Evolutionary conservation across 2,797 vertebrate genomes (phyloP).

Genomic region (Lagorchestes hirsutus): DNA sequence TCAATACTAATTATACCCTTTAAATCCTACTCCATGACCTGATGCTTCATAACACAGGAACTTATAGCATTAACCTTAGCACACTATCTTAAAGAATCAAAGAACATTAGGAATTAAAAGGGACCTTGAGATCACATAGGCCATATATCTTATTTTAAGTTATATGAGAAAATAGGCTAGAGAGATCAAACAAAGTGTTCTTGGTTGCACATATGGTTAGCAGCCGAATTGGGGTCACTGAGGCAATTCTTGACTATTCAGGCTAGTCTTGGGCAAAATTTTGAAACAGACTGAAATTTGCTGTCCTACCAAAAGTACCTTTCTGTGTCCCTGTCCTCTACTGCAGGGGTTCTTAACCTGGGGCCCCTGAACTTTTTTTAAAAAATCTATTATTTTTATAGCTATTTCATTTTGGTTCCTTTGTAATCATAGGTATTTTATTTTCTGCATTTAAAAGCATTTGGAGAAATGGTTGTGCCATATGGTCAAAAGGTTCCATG

Average conservation of each 20-base stretch:
- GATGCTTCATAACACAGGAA: background rate
- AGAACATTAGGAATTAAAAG: background rate
- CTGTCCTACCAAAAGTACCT: background rate
- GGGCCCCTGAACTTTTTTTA: background rate
- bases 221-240: background rate
- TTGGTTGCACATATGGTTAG: background rate
- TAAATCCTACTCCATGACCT: background rate
- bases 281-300: background rate
- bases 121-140: background rate
- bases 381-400: background rate
- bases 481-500: background rate
- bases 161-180: background rate
- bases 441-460: background rate
- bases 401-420: background rate
- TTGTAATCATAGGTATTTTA: background rate
- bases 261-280: background rate
- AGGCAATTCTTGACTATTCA: background rate
- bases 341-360: background rate
- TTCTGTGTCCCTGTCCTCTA: background rate
- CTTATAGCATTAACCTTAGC: background rate
- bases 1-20: slow-evolving; percentile 27
- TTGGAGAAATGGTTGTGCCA: background rate
- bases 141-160: background rate
- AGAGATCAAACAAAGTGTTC: background rate
- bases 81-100: background rate